phyloP scores from a whole-genome alignment of 2,113 vertebrate species.

The Hydrolagus affinis region DNA sequence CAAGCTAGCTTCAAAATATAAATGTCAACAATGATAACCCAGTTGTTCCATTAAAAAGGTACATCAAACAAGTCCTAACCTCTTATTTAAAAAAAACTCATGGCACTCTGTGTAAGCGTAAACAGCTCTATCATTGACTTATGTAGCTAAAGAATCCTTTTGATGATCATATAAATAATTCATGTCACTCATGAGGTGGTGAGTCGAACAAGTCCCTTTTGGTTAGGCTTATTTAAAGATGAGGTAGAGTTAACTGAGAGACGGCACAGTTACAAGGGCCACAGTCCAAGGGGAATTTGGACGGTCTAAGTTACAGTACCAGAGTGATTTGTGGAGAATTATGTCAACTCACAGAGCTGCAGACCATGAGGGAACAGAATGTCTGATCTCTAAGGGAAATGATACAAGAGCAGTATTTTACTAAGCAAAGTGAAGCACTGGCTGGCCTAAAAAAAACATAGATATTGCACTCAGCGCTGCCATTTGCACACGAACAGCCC shows the following conservation, averaged over 20 bases:
- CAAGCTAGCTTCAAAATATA: background rate
- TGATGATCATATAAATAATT: constrained; percentile 89
- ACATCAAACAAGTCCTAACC: background rate
- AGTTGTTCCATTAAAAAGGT: background rate
- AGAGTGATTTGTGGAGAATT: constrained; percentile 66
- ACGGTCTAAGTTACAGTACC: constrained; percentile 63
- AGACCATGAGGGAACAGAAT: constrained; percentile 60
- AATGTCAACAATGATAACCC: background rate
- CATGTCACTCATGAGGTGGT: constrained; percentile 68
- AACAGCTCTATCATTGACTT: constrained; percentile 57
- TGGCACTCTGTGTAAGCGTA: constrained; percentile 47
- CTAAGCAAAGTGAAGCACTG: constrained; percentile 47
- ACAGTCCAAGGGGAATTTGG: constrained; percentile 73
- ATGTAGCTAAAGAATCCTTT: constrained; percentile 66
- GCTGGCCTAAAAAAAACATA: constrained; percentile 22
- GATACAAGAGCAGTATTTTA: constrained; percentile 54
- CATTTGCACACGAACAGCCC: constrained; percentile 35
- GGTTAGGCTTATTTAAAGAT: constrained; percentile 83
- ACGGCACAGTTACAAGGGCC: constrained; percentile 61
- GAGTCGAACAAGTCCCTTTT: constrained; percentile 76
- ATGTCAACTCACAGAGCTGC: constrained; percentile 61
- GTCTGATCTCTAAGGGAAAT: constrained; percentile 64
- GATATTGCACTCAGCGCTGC: constrained; percentile 1
- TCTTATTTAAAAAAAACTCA: constrained; percentile 16
- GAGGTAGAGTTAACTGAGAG: constrained; percentile 70